Evolutionary conservation across 2,797 vertebrate species (phyloP), one percentile per base, ranked within the genome.

Genomic region (Lateolabrax maculatus): DNA sequence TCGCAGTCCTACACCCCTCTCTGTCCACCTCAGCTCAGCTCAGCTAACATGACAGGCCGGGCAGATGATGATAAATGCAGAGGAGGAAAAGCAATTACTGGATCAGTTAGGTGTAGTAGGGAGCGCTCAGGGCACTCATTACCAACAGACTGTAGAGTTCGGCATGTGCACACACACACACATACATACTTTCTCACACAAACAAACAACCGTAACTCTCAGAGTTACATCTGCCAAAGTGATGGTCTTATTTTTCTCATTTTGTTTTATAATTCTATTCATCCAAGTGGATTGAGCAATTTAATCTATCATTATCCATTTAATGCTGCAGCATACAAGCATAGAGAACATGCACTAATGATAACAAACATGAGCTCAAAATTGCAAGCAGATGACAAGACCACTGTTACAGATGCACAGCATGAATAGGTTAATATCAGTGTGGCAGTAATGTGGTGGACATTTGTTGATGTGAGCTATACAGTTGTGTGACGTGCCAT

Each of bases 51-150:
- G 93, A 93, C 95, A 95, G 91, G 88, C 84, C 53, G 23, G 84
- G 89, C 90, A 94, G 91, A 95, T 94, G 94, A 95, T 94, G 94
- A 95, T 95, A 93, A 95, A 95, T 95, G 93, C 91, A 91, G 92
- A 92, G 89, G 92, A 91, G 91, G 91, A 95, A 94, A 96, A 95
- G 94, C 94, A 95, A 95, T 95, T 94, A 95, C 90, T 90, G 92
- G 87, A 92, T 90, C 93, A 92, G 93, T 94, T 93, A 94, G 93
- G 92, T 93, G 91, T 90, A 92, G 92, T 92, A 79, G 87, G 85
- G 90, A 92, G 90, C 75, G 83, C 90, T 91, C 87, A 88, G 83
- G 92, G 87, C 90, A 81, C 90, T 93, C 92, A 91, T 93, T 94
- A 94, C 86, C 89, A 88, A 91, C 92, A 90, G 86, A 93, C 93